These are phyloP conservation scores for Enteromius anoplus DNA, from an alignment of 2,797 vertebrate species.

Conservation along the genomic window DNA sequence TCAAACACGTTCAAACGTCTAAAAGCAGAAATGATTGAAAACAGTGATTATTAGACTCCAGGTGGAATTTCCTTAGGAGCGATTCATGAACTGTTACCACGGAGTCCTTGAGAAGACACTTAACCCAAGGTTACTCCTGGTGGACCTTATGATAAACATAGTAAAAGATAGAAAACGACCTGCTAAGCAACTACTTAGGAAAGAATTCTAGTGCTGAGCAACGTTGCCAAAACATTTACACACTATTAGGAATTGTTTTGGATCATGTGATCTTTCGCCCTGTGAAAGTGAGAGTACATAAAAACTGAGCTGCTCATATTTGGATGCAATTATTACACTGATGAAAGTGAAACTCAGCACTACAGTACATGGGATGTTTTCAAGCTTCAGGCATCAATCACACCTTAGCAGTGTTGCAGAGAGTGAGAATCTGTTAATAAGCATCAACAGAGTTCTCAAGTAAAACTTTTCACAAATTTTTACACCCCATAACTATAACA, in stretches of 20 bases:
- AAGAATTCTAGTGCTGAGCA: neutral
- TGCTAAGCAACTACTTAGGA: neutral
- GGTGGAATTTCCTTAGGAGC: neutral
- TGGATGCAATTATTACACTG: neutral
- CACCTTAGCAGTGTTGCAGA: neutral
- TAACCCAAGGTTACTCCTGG: neutral
- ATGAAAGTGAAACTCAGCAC: neutral
- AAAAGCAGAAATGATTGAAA: neutral
- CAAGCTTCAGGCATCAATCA: neutral
- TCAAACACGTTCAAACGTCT: constrained; percentile 2
- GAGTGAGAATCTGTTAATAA: constrained; percentile 20
- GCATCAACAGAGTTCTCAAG: neutral
- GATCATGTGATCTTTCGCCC: neutral
- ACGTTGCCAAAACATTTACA: neutral
- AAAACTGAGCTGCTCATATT: neutral
- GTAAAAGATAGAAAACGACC: neutral
- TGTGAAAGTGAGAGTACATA: neutral
- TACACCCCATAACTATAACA: neutral
- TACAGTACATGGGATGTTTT: neutral
- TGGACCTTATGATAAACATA: neutral
- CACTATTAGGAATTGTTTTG: neutral
- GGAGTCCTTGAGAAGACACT: neutral
- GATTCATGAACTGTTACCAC: neutral
- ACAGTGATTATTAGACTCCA: neutral
- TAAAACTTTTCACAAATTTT: neutral